Conservation (phyloP, 2,113 vertebrate genomes). For the Nestor notabilis region DNA sequence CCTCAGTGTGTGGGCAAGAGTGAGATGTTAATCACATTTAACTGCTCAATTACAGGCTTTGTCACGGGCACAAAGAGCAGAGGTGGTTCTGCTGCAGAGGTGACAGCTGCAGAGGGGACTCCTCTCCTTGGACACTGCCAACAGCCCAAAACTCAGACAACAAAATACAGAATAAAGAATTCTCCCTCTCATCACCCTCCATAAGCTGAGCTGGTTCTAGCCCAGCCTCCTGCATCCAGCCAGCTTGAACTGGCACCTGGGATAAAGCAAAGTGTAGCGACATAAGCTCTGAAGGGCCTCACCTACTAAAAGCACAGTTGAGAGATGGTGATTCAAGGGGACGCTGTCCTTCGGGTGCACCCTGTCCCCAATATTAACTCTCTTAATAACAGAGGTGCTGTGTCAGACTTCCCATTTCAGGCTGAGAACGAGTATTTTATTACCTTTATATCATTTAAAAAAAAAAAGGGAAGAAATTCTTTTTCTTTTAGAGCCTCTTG, state of each 20-base stretch:
- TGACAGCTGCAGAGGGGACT: background rate
- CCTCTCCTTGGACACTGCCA: background rate
- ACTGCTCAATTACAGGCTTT: background rate
- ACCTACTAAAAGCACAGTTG: background rate
- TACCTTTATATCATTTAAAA: background rate
- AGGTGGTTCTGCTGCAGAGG: background rate
- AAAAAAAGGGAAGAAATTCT: background rate
- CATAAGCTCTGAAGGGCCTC: background rate
- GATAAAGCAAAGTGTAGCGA: background rate
- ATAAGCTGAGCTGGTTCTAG: background rate
- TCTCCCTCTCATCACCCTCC: background rate
- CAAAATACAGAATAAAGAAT: rapidly evolving
- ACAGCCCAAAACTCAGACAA: background rate
- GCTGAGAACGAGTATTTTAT: background rate
- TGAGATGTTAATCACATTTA: background rate
- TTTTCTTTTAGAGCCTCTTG: background rate
- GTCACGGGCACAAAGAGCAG: background rate
- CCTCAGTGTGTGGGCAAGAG: background rate
- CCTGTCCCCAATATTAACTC: background rate
- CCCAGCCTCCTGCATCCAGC: background rate
- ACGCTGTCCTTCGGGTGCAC: background rate
- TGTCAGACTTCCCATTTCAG: background rate
- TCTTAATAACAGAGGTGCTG: background rate
- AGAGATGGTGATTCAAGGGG: background rate
- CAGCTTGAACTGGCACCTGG: background rate